A percentile compares a stretch with the other conserved stretches of the same genome.
phyloP scores from a whole-genome alignment of 2,888 invertebrate species.

The Rhaphigaster nebulosa region DNA sequence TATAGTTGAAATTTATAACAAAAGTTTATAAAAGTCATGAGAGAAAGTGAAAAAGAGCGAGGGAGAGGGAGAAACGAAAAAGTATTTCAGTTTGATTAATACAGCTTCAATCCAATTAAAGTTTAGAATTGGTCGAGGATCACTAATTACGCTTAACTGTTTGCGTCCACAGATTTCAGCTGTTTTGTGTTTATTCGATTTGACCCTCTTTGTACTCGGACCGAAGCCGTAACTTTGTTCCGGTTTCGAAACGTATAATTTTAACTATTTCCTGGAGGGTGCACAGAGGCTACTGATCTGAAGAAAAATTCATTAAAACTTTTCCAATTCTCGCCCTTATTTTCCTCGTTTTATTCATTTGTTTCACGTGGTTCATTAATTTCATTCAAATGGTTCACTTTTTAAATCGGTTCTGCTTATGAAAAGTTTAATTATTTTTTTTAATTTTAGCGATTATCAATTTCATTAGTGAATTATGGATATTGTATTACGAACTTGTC shows the following conservation, averaged over 20 bases:
- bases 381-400: not conserved
- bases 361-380: no score
- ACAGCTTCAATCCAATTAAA: slow-evolving; percentile 11
- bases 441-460: not conserved
- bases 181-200: not conserved
- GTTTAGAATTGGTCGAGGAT: not conserved
- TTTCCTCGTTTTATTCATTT: not conserved
- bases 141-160: not conserved
- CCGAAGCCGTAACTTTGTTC: not conserved
- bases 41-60: not conserved
- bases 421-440: not conserved
- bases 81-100: not conserved
- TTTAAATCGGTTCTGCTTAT: not conserved
- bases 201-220: not conserved
- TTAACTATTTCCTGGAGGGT: not conserved
- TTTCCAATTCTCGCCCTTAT: not conserved
- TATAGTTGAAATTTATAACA: no score
- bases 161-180: not conserved
- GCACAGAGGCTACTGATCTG: not conserved
- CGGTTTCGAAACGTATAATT: not conserved
- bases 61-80: not conserved
- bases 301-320: slow-evolving; percentile 42
- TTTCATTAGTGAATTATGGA: not conserved
- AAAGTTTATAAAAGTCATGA: not conserved
- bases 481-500: no score